Percentiles rank a stretch among this genome's conserved stretches.
Evolutionary conservation across 1,140 invertebrate genomes (phyloP).

Genomic region (Calosoma granatense): DNA sequence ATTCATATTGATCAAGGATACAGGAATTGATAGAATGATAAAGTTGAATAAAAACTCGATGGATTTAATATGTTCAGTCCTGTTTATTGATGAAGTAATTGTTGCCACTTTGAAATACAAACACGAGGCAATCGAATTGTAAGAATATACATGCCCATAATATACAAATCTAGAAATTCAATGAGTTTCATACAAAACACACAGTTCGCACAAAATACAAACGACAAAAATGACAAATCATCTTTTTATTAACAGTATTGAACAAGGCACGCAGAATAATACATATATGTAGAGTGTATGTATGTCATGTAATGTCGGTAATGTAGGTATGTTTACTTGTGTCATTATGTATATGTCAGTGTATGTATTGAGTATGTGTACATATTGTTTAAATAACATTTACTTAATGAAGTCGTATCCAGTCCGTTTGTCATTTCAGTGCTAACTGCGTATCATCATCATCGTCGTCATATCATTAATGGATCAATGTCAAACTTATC

Average conservation of each 20-base stretch:
- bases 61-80: not conserved
- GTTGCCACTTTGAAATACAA: slow-evolving; percentile 5
- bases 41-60: not conserved
- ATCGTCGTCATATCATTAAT: not conserved
- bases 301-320: no score
- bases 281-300: no score
- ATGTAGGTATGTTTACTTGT: no score
- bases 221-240: not conserved
- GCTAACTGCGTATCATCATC: not conserved
- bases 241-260: not conserved
- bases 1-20: no score
- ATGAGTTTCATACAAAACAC: slow-evolving; percentile 6
- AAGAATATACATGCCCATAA: not conserved
- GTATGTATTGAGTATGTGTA: no score
- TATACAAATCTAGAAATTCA: slow-evolving; percentile 8
- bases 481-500: no score
- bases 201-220: slow-evolving; percentile 1
- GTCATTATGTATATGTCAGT: no score
- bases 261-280: not conserved
- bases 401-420: no score
- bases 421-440: not conserved
- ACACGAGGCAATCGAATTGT: not conserved
- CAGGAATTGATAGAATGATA: not conserved
- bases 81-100: slow-evolving; percentile 9
- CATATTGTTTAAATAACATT: no score